Conservation (phyloP, 2,888 invertebrate species). For the Odontothrips loti region DNA sequence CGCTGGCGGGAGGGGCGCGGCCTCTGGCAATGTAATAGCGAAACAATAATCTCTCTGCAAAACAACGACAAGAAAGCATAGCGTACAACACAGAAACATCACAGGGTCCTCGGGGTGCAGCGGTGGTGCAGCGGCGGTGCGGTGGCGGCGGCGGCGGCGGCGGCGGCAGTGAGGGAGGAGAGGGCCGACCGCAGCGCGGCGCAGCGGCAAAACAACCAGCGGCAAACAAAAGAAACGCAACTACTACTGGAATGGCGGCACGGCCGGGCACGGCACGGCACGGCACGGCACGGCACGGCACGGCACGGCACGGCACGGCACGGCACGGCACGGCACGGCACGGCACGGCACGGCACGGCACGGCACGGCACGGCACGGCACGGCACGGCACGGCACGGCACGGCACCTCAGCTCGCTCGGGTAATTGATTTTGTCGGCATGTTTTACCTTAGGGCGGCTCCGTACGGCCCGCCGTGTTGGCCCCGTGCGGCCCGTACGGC, state of each 20-base stretch:
- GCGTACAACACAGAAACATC: not conserved
- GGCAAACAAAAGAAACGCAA: slow-evolving; percentile 15
- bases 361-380: not conserved
- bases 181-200: not conserved
- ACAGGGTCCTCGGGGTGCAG: not conserved
- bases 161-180: not conserved
- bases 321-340: too few species aligned
- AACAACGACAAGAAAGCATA: not conserved
- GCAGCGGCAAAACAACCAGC: slow-evolving; percentile 7
- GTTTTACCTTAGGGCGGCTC: not conserved
- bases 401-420: not conserved
- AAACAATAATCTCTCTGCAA: not conserved
- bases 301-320: too few species aligned
- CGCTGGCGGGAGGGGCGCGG: not conserved
- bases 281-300: too few species aligned
- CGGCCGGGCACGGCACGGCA: too few species aligned
- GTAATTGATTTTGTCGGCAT: slow-evolving; percentile 25
- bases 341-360: too few species aligned
- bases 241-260: slow-evolving; percentile 10
- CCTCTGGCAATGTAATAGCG: not conserved
- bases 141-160: too few species aligned
- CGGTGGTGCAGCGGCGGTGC: too few species aligned
- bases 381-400: not conserved
- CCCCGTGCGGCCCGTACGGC: not conserved
- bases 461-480: not conserved